A percentile compares a stretch with the other conserved stretches of the same genome.
These are phyloP conservation scores for Xylophagus ater DNA, from an alignment of 2,888 invertebrate genomes.

Conservation along the genomic window DNA sequence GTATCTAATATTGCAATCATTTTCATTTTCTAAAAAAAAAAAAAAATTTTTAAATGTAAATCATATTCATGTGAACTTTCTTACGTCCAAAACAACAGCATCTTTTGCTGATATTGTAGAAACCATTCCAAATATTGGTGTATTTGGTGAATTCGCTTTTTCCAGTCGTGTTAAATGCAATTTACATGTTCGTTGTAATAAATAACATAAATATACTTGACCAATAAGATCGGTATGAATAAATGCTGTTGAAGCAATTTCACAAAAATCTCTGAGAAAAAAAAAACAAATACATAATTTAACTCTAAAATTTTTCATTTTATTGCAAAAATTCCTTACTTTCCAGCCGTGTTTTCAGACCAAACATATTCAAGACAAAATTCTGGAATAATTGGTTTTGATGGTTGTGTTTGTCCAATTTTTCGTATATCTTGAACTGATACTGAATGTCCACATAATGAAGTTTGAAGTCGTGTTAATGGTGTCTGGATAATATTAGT, in stretches of 20 bases:
- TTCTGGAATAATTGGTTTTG: slow-evolving; percentile 67
- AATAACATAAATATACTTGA: slow-evolving; percentile 72
- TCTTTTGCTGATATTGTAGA: slow-evolving; percentile 70
- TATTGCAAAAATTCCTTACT: slow-evolving; percentile 25
- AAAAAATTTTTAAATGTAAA: slow-evolving; percentile 6
- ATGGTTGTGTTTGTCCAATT: slow-evolving; percentile 42
- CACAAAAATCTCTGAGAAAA: slow-evolving; percentile 40
- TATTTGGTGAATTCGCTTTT: slow-evolving; percentile 46
- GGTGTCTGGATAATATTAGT: slow-evolving; percentile 31
- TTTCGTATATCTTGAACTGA: slow-evolving; percentile 40
- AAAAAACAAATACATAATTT: slow-evolving; percentile 3
- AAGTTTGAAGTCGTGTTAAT: slow-evolving; percentile 31
- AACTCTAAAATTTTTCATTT: background rate
- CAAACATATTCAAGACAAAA: slow-evolving; percentile 83
- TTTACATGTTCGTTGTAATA: slow-evolving; percentile 43
- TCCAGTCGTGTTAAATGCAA: slow-evolving; percentile 48
- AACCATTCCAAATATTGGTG: slow-evolving; percentile 63
- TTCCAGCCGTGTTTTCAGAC: slow-evolving; percentile 57
- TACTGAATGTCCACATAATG: slow-evolving; percentile 30
- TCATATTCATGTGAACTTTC: slow-evolving; percentile 17
- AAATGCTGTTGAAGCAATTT: slow-evolving; percentile 65
- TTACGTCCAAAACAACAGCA: slow-evolving; percentile 64
- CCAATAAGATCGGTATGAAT: slow-evolving; percentile 76
- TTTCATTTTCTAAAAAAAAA: slow-evolving; percentile 48
- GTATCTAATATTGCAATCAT: slow-evolving; percentile 78